These are phyloP conservation scores for Xanthia icteritia DNA, from an alignment of 2,888 invertebrate species.

Conservation along the genomic window DNA sequence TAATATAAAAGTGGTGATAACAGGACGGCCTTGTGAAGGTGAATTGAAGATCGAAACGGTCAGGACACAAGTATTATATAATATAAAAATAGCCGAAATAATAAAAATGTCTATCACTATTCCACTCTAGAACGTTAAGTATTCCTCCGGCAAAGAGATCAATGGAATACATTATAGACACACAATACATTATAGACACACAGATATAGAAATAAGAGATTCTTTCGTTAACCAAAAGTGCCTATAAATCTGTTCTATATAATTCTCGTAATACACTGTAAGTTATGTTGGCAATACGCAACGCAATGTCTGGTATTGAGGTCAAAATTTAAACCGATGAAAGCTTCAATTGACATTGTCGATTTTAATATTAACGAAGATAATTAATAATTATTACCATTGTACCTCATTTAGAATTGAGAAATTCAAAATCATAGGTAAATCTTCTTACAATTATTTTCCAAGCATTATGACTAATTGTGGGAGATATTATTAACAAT, in stretches of 20 bases:
- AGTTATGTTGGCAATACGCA: neutral
- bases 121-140: neutral
- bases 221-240: neutral
- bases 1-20: neutral
- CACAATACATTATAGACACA: conserved; percentile 1
- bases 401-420: conserved; percentile 17
- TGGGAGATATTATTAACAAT: too few species aligned
- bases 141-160: neutral
- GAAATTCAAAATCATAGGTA: neutral
- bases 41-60: conserved; percentile 8
- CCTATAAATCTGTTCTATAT: conserved; percentile 10
- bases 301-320: conserved; percentile 3
- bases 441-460: neutral
- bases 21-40: neutral
- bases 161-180: conserved; percentile 2
- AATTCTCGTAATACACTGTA: neutral
- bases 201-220: too few species aligned
- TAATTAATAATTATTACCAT: conserved; percentile 7
- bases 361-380: conserved; percentile 24
- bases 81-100: neutral
- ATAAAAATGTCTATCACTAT: neutral
- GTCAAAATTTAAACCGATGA: conserved; percentile 8
- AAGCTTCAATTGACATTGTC: conserved; percentile 32
- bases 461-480: fast-evolving
- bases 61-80: too few species aligned